Evolutionary conservation across 1,140 invertebrate species (phyloP), one percentile per base, ranked within the genome.

Genomic region (Brachionus manjavacas): DNA sequence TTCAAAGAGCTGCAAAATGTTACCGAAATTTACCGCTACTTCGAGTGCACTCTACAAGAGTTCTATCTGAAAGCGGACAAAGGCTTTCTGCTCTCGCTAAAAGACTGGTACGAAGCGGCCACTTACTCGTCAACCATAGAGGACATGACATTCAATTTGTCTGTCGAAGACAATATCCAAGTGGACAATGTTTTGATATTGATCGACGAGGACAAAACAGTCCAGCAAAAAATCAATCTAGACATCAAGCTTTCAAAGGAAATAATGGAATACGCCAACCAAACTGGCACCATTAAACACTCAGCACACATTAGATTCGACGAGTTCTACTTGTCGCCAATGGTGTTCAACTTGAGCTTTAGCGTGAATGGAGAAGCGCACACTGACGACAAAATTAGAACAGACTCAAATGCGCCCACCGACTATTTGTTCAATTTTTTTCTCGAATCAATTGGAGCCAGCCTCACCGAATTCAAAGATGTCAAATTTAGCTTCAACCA

Each of bases 11-110:
- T 86, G 86, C 88, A 86, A 87, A 85, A 92, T 86, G 91, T 92
- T 86, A 89, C 91, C 88, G 90, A 90, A 90, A 89, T 90, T 80
- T 85, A 86, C 85, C n/a, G 64, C 86, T 93, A 93, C 87, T 89
- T 94, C 31, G 93, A 93, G 87, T 78, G 94, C 0, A 87, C 93
- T 20, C 86, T 94, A 0, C 92, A 93, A 87, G 93, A 94, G 86
- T 93, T 94, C 85, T 92, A 91, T 86, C 87, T 95, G 6, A 93
- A 93, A 87, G 87, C 95, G 60, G 94, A 94, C 87, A 92, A 93
- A 88, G 92, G 92, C 78, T 94, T 94, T 87, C 88, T 94, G 11
- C 89, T 92, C 85, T 91, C 92, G 81, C 86, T 93, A 2, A 91
- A 91, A 86, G 92, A 93, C 87, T 90, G 93, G 14, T 88, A 92